These are phyloP conservation scores for Eulithis prunata DNA, from an alignment of 2,888 invertebrate species.

Conservation along the genomic window DNA sequence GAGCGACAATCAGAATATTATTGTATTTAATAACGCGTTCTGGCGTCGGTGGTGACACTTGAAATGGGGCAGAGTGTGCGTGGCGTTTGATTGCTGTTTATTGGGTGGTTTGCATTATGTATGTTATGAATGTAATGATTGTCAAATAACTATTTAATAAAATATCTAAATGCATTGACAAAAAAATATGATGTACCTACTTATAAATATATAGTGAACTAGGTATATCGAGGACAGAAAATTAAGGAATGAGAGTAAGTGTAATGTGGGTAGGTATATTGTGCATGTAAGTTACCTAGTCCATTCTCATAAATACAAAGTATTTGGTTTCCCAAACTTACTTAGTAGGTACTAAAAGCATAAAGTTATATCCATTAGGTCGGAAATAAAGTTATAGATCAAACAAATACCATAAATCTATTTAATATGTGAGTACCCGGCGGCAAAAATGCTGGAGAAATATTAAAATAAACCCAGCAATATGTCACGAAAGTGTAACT, in stretches of 20 bases:
- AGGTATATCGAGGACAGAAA: background rate
- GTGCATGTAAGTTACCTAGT: too few relatives aligned
- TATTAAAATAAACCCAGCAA: constrained; percentile 40
- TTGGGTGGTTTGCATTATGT: constrained; percentile 9
- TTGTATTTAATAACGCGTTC: constrained; percentile 9
- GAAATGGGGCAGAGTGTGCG: constrained; percentile 24
- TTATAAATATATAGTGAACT: too few relatives aligned
- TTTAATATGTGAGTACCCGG: background rate
- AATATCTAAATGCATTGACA: background rate
- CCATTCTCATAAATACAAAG: background rate
- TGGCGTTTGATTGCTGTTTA: constrained; percentile 24
- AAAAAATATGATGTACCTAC: too few relatives aligned
- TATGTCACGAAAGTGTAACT: constrained; percentile 66
- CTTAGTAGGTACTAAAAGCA: background rate
- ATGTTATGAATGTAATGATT: constrained; percentile 4
- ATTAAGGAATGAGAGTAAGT: background rate
- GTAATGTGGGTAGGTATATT: too few relatives aligned
- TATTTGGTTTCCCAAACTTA: background rate
- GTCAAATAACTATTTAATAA: constrained; percentile 5
- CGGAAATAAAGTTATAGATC: background rate
- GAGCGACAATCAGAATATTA: constrained; percentile 12
- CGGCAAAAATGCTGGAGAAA: constrained; percentile 3
- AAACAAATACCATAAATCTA: background rate
- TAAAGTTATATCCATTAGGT: background rate
- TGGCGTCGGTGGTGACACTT: constrained; percentile 17